phyloP scores from a whole-genome alignment of 2,797 vertebrate genomes.

The Euthynnus affinis region DNA sequence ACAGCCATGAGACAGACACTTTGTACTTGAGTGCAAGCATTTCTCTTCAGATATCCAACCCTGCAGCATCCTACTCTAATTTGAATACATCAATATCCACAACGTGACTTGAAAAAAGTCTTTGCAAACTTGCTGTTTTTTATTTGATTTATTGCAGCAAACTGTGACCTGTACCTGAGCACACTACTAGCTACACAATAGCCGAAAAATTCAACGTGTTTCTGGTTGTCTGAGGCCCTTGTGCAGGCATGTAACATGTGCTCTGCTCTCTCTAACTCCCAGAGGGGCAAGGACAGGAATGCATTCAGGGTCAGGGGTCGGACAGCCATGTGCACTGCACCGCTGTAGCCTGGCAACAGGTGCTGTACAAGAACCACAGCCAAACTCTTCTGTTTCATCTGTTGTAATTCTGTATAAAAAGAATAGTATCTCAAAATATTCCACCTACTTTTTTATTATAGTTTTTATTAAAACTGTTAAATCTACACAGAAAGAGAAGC shows the following conservation, averaged over 20 bases:
- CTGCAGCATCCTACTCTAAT: conserved; percentile 37
- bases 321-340: conserved; percentile 62
- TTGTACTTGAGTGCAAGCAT: conserved; percentile 48
- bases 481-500: conserved; percentile 62
- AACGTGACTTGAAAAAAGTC: background rate
- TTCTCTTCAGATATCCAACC: conserved; percentile 56
- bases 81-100: conserved; percentile 13
- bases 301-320: conserved; percentile 74
- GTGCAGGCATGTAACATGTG: conserved; percentile 72
- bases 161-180: conserved; percentile 17
- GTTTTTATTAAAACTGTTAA: conserved; percentile 18
- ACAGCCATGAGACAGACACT: conserved; percentile 57
- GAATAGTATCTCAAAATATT: conserved; percentile 9
- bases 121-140: background rate
- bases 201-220: conserved; percentile 25
- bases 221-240: conserved; percentile 46
- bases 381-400: conserved; percentile 18
- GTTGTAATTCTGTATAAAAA: conserved; percentile 13
- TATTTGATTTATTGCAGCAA: background rate
- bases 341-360: conserved; percentile 78
- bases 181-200: conserved; percentile 9
- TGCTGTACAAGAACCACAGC: conserved; percentile 58
- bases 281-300: conserved; percentile 73
- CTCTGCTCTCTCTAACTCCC: conserved; percentile 63
- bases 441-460: background rate